These are phyloP conservation scores for Macrostomum lignano DNA, from an alignment of 1,140 invertebrate genomes.

Conservation along the genomic window DNA sequence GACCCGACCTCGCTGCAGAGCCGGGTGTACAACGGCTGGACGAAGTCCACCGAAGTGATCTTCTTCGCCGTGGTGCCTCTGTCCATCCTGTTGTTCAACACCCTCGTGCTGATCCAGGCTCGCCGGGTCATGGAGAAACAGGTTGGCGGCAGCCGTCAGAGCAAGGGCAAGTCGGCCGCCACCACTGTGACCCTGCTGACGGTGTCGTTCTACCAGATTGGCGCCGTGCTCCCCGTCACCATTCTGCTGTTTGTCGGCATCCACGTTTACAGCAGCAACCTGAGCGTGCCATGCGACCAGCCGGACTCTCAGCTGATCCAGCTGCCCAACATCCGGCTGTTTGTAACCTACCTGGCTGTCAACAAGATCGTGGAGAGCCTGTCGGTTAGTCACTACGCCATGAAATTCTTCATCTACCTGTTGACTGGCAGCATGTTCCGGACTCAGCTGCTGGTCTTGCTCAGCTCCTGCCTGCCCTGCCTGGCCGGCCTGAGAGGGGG, in stretches of 20 bases:
- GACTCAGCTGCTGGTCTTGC: constrained; percentile 16
- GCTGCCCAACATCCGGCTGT: no score
- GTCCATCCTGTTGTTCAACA: constrained; percentile 16
- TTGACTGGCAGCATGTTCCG: constrained; percentile 21
- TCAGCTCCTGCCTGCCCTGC: no score
- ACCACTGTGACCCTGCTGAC: constrained; percentile 21
- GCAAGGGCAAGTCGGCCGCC: constrained; percentile 14
- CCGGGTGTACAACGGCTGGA: no score
- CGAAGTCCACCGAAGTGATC: constrained; percentile 14
- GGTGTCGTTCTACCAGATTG: constrained; percentile 24
- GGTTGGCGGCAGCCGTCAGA: no score
- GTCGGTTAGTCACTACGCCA: constrained; percentile 21
- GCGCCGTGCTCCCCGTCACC: constrained; percentile 19
- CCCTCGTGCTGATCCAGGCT: constrained; percentile 17
- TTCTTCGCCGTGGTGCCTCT: constrained; percentile 17
- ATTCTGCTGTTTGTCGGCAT: constrained; percentile 19
- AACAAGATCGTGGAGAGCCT: constrained; percentile 16
- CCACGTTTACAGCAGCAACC: constrained; percentile 11
- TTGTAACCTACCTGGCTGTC: constrained; percentile 12
- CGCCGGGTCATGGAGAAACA: constrained; percentile 12
- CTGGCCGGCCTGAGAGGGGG: no score
- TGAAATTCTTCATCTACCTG: constrained; percentile 22
- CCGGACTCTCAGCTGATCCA: no score
- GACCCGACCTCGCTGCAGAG: no score
- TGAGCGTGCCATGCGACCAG: constrained; percentile 4